Evolutionary conservation across 2,113 vertebrate genomes (phyloP).

Genomic region (Cacatua alba): DNA sequence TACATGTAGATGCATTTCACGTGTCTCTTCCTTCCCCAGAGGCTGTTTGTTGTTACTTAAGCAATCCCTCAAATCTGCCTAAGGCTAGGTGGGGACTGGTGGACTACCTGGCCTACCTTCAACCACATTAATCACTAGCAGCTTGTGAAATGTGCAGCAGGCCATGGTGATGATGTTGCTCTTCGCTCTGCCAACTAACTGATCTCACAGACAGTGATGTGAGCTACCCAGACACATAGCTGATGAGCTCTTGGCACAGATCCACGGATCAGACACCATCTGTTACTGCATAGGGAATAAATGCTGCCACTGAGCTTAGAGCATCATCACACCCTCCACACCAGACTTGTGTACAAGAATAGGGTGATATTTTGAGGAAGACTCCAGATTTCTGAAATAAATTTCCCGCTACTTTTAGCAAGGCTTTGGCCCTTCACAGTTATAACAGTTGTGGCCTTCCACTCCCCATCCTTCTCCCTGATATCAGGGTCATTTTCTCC

Average conservation of each 20-base stretch:
- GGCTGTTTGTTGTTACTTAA: background rate
- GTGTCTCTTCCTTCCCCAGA: background rate
- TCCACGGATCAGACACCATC: background rate
- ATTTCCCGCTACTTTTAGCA: background rate
- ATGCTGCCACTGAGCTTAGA: background rate
- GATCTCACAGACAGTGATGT: background rate
- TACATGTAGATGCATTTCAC: background rate
- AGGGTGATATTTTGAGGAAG: background rate
- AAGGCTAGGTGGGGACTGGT: background rate
- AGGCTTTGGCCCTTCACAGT: background rate
- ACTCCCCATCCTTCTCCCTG: background rate
- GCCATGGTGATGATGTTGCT: background rate
- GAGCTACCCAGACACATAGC: slow-evolving; percentile 8
- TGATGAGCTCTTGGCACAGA: background rate
- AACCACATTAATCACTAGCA: background rate
- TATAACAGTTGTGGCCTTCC: background rate
- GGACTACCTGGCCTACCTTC: background rate
- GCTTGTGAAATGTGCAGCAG: background rate
- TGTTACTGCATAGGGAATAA: background rate
- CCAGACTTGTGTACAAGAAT: background rate
- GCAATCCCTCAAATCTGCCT: background rate
- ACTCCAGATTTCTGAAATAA: background rate
- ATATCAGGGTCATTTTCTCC: background rate
- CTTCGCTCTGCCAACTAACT: background rate
- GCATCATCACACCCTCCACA: background rate